Percentiles rank a stretch among this genome's conserved stretches.
phyloP scores from a whole-genome alignment of 23 tunicate species.

The Oikopleura albicans region DNA sequence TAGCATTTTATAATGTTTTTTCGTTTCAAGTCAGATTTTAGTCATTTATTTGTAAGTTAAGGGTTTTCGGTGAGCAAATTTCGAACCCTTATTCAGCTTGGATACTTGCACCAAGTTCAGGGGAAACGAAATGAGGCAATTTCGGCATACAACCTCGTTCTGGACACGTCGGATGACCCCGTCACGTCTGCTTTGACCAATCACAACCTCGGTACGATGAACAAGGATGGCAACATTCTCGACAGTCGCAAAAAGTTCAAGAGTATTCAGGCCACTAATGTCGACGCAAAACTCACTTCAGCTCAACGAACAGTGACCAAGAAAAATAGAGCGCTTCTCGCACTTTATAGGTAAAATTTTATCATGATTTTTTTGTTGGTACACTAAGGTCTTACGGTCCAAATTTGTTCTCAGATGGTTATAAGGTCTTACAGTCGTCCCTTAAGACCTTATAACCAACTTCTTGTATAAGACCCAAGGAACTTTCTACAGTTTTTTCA shows the following conservation, averaged over 20 bases:
- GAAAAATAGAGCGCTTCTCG: slow-evolving; percentile 14
- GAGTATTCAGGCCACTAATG: not conserved
- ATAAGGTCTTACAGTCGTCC: no score
- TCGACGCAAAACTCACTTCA: not conserved
- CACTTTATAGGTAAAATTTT: not conserved
- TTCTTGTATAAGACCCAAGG: no score
- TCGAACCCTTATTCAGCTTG: no score
- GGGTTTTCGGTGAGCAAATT: no score
- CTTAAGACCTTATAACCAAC: no score
- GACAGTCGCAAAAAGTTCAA: not conserved
- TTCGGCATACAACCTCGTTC: not conserved
- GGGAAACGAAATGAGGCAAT: not conserved
- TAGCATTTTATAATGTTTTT: no score
- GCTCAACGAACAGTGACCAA: not conserved
- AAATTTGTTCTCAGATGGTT: no score
- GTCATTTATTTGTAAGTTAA: no score
- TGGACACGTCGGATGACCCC: not conserved
- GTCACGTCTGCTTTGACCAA: not conserved
- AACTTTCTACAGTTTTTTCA: no score
- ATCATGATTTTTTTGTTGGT: no score
- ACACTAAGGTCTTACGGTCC: no score
- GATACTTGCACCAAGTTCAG: not conserved
- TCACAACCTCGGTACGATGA: not conserved
- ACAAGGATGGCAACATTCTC: not conserved
- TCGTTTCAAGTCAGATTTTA: no score